These are phyloP conservation scores for Eulemur rufifrons DNA, from an alignment of 2,113 vertebrate species.

Conservation along the genomic window DNA sequence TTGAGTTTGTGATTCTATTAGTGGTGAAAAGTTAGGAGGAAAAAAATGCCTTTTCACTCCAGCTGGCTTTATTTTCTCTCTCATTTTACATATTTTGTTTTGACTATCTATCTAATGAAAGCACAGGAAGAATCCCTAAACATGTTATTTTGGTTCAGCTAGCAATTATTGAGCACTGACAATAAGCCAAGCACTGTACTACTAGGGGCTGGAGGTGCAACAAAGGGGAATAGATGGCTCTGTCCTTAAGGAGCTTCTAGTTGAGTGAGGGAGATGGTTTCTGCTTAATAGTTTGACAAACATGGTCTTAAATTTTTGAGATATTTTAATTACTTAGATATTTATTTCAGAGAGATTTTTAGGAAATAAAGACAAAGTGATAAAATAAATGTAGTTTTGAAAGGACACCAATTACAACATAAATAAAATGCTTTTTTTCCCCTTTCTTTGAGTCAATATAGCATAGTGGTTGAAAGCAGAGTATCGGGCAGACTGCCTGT, in stretches of 20 bases:
- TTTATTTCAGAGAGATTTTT: constrained; percentile 18
- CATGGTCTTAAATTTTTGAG: background rate
- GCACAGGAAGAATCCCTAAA: background rate
- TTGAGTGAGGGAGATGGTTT: background rate
- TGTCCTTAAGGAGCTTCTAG: background rate
- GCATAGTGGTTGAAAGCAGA: constrained; percentile 12
- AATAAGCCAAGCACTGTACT: background rate
- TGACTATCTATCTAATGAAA: background rate
- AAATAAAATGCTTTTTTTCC: constrained; percentile 6
- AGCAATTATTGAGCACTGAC: background rate
- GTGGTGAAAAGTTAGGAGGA: background rate
- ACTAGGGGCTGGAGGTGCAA: background rate
- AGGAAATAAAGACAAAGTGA: constrained; percentile 16
- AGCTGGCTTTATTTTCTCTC: background rate
- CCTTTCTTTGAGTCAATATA: background rate
- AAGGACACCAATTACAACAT: background rate
- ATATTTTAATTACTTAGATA: background rate
- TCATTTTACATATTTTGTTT: constrained; percentile 2
- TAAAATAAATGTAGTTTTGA: constrained; percentile 11
- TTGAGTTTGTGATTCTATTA: background rate
- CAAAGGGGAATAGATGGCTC: background rate
- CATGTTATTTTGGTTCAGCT: background rate
- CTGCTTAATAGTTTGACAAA: background rate
- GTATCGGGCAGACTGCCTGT: background rate
- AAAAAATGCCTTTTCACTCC: background rate